Base-by-base conservation (phyloP, 2,113 vertebrate species). In the Otis tarda region DNA sequence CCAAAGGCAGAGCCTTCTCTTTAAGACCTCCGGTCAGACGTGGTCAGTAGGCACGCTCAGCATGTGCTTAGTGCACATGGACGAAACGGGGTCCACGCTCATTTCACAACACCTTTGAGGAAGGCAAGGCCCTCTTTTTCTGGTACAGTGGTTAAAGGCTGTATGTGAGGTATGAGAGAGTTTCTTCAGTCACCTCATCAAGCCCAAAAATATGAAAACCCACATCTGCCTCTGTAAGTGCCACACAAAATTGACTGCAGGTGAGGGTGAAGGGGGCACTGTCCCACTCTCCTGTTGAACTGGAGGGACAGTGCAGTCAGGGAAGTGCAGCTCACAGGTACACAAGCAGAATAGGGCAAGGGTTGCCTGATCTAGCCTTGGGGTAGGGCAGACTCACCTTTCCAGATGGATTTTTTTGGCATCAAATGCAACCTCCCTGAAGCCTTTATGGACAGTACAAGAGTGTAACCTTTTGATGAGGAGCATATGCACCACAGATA, bases 401-500 rank as follows among this genome's bases (percentile, higher is more conserved):
- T 80, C 56, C 56, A 68, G 41, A 3, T 76, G 27, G 14, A 52
- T 12, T 64, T 90, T 93, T 94, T 91, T 37, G 70, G 15, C 57
- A 53, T 35, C 18, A 80, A n/a, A 43, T 67, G 14, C 25, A 93
- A 75, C 31, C 65, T 87, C 23, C 14, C 60, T 76, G 52, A 94
- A 68, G 20, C 37, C 52, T 70, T 8, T 70, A 70, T 53, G 63
- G 81, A 87, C 41, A 83, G 59, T 25, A 56, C 10, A 37, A 70
- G 41, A 74, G 67, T 12, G 43, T 69, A 91, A 91, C 81, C 74
- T 96, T 91, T 75, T 69, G 79, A 87, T 77, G 63, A 90, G 73
- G 61, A 80, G 63, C 91, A 53, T 95, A 60, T 83, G 87, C 15
- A 37, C 59, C 70, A 61, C 0, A 4, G 88, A 90, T 76, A 96